A percentile compares a stretch with the other conserved stretches of the same genome.
phyloP scores from a whole-genome alignment of 2,113 vertebrate species.

The Tragelaphus scriptus region DNA sequence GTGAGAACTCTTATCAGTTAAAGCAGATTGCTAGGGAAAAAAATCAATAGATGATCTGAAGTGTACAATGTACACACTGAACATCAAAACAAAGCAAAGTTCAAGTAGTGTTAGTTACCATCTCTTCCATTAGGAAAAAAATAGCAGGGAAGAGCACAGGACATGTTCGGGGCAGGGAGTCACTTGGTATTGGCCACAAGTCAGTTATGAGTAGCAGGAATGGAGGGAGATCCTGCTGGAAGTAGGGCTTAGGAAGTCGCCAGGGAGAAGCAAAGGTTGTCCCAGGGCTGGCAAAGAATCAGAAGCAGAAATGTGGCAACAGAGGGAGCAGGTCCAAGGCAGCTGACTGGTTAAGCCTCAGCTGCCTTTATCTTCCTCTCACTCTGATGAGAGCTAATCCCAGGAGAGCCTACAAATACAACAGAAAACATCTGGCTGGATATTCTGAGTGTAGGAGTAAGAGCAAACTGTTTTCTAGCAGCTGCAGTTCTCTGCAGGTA shows the following conservation, averaged over 20 bases:
- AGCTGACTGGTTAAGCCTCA: constrained; percentile 56
- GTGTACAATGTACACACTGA: background rate
- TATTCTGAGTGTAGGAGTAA: constrained; percentile 2
- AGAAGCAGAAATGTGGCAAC: background rate
- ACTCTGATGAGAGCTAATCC: constrained; percentile 61
- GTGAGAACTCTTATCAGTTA: background rate
- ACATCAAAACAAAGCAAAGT: background rate
- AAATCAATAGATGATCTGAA: background rate
- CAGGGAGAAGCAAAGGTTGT: background rate
- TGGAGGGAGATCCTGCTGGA: background rate
- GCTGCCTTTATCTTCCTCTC: constrained; percentile 64
- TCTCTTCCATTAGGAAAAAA: background rate
- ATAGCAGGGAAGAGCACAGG: background rate
- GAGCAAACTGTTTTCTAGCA: constrained; percentile 32
- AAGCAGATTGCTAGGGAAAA: background rate
- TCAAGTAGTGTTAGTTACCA: background rate
- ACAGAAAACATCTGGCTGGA: constrained; percentile 68
- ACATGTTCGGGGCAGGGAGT: background rate
- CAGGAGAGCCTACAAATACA: constrained; percentile 52
- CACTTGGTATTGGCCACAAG: background rate
- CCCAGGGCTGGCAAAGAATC: background rate
- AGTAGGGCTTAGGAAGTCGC: rapidly evolving
- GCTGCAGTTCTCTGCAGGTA: constrained; percentile 59
- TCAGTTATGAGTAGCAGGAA: background rate
- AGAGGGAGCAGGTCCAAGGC: constrained; percentile 15